Base-by-base conservation (phyloP, 2,113 vertebrate genomes). In the Scortum barcoo region DNA sequence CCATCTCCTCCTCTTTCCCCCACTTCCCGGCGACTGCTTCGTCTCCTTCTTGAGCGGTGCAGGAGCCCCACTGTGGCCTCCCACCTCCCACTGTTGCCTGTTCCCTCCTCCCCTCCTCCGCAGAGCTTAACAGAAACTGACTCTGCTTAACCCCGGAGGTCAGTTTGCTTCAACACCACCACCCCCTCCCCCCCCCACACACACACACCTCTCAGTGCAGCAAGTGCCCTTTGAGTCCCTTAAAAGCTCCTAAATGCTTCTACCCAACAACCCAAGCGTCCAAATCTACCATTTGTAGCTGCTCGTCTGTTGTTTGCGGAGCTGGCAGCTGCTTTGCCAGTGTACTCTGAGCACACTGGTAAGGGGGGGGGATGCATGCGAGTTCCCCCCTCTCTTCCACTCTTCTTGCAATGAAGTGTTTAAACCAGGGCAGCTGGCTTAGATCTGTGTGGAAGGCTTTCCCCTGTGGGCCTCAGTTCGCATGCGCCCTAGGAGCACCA, bases 1-100 rank as follows among this genome's bases (percentile, higher is more conserved):
- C 95, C 96, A 96, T 96, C 92, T 92, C 93, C 91, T 91, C 84
- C 82, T 84, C 70, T 78, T 76, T 57, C 79, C 77, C 77, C 38
- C 42, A 70, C 58, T 78, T 75, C 84, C 81, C 86, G 66, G 74
- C 62, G 65, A 85, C 78, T 92, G 74, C 72, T 68, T 78, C 36
- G 65, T 81, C 81, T 88, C 68, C 78, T 88, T 81, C 77, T 87
- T 74, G 53, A 84, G 78, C 61, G 60, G 82, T 33, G 66, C 77
- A 70, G 88, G 76, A 86, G 85, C 83, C 91, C 87, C 74, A 26
- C 67, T 6, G 88, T 87, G 89, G 92, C 90, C 93, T 93, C 89
- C 84, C 83, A 84, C 93, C 85, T 86, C 89, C 88, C 80, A 80
- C 85, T 68, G 80, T 16, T 67, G 66, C 83, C 70, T 65, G 73